A percentile compares a stretch with the other conserved stretches of the same genome.
These are phyloP conservation scores for Protosalanx chinensis DNA, from an alignment of 2,797 vertebrate genomes.

Conservation along the genomic window DNA sequence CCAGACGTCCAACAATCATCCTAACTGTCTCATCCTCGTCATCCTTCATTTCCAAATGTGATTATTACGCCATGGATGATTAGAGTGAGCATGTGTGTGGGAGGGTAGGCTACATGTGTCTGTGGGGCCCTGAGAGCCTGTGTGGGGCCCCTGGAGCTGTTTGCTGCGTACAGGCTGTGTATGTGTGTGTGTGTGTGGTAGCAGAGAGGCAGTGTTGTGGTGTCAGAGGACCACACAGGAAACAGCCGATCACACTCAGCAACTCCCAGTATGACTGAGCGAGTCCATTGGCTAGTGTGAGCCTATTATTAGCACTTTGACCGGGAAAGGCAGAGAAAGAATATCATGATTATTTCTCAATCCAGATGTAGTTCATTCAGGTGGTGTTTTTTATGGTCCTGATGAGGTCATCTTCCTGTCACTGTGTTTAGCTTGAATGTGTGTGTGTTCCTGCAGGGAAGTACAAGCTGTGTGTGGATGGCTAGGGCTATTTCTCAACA, in stretches of 20 bases:
- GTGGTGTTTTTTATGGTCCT: neutral
- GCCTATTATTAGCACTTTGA: neutral
- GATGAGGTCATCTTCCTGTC: neutral
- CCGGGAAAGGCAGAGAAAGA: neutral
- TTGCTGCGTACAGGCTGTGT: neutral
- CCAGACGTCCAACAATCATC: slow-evolving; percentile 7
- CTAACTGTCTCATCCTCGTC: neutral
- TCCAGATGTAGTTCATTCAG: neutral
- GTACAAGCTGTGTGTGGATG: slow-evolving; percentile 19
- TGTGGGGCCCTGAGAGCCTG: neutral
- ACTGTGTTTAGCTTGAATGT: neutral
- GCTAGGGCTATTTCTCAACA: slow-evolving; percentile 32
- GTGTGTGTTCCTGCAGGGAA: neutral
- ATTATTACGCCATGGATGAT: neutral
- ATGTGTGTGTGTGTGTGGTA: too few relatives aligned
- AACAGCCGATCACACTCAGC: neutral
- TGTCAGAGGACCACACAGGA: slow-evolving; percentile 11
- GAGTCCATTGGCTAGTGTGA: neutral
- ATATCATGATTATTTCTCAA: neutral
- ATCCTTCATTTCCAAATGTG: slow-evolving; percentile 1
- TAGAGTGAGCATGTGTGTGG: neutral
- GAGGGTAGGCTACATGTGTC: neutral
- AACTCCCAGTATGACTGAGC: neutral
- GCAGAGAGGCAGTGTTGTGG: slow-evolving; percentile 2
- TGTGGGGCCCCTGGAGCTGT: neutral